A percentile compares a stretch with the other conserved stretches of the same genome.
Evolutionary conservation across 2,797 vertebrate genomes (phyloP).

Genomic region (Coilia nasus): DNA sequence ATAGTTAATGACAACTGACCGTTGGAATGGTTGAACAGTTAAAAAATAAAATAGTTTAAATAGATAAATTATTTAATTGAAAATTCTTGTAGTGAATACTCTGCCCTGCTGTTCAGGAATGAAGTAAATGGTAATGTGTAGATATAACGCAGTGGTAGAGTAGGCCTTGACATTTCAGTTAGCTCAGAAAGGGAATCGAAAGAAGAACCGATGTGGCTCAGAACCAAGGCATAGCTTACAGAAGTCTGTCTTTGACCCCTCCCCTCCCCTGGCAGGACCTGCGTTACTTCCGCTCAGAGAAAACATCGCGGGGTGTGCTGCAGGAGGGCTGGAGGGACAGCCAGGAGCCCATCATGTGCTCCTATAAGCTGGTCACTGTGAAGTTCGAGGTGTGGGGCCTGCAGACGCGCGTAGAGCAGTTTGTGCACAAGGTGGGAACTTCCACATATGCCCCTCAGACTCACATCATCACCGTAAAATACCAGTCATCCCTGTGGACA

Average conservation of each 20-base stretch:
- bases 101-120: too few relatives aligned
- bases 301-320: conserved; percentile 89
- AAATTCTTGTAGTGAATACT: too few relatives aligned
- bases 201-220: too few relatives aligned
- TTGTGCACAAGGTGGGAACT: conserved; percentile 92
- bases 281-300: conserved; percentile 92
- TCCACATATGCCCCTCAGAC: not conserved
- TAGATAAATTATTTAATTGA: too few relatives aligned
- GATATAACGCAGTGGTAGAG: too few relatives aligned
- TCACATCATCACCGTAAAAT: not conserved
- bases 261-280: conserved; percentile 79
- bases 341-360: conserved; percentile 96
- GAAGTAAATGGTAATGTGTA: too few relatives aligned
- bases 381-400: conserved; percentile 99
- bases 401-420: conserved; percentile 97
- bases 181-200: not conserved
- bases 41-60: too few relatives aligned
- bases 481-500: not conserved
- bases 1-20: too few relatives aligned
- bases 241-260: not conserved
- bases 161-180: not conserved
- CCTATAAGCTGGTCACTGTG: conserved; percentile 96
- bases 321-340: conserved; percentile 95
- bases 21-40: too few relatives aligned
- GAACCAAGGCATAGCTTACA: not conserved